These are phyloP conservation scores for Hippolais icterina DNA, from an alignment of 2,113 vertebrate species.

Conservation along the genomic window DNA sequence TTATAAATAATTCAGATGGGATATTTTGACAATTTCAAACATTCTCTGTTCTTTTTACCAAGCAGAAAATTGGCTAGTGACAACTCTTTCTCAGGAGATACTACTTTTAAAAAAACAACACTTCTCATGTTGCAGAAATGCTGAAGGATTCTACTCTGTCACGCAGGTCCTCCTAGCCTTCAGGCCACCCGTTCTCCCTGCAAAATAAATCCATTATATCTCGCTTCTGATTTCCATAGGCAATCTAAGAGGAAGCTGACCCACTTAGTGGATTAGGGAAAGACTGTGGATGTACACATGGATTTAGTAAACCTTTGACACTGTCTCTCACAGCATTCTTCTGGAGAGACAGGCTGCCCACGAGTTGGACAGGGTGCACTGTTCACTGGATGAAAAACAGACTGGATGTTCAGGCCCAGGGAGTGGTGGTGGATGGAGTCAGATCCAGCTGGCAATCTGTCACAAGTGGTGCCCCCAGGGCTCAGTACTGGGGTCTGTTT, in stretches of 20 bases:
- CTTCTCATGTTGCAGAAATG: background rate
- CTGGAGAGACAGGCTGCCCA: background rate
- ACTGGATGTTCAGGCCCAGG: too few relatives aligned
- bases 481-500: background rate
- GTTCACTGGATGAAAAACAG: background rate
- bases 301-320: background rate
- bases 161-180: background rate
- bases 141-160: background rate
- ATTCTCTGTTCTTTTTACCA: background rate
- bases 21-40: constrained; percentile 27
- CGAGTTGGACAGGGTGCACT: background rate
- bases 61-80: background rate
- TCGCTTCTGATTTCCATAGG: background rate
- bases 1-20: constrained; percentile 34
- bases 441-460: background rate
- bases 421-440: background rate
- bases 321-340: background rate
- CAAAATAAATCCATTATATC: background rate
- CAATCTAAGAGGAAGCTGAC: background rate
- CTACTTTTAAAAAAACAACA: background rate
- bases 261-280: background rate
- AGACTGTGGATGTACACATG: background rate
- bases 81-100: background rate
- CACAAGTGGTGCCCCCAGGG: background rate
- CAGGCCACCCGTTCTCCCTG: accelerated